phyloP scores from a whole-genome alignment of 2,888 invertebrate genomes.

The Nebria brevicollis region DNA sequence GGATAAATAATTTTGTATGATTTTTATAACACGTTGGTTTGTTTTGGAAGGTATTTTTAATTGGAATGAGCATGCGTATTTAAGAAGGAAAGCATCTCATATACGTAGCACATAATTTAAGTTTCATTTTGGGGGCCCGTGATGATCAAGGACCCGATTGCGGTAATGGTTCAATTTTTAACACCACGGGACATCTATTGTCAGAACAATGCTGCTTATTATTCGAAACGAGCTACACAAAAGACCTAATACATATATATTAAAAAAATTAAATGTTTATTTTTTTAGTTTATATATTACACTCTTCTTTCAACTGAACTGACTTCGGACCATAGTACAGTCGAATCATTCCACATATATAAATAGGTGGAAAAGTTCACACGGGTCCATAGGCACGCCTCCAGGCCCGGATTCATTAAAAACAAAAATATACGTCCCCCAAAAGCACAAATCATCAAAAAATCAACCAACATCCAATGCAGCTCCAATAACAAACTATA shows the following conservation, averaged over 20 bases:
- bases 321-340: neutral
- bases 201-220: conserved; percentile 61
- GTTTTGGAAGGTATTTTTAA: conserved; percentile 14
- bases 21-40: neutral
- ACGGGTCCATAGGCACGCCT: conserved; percentile 15
- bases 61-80: conserved; percentile 11
- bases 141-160: conserved; percentile 58
- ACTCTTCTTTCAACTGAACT: neutral
- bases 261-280: conserved; percentile 62
- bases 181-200: conserved; percentile 63
- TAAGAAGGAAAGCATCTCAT: neutral
- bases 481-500: no score
- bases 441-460: neutral
- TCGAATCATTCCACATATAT: conserved; percentile 10
- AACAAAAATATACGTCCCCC: neutral
- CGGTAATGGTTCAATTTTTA: conserved; percentile 64
- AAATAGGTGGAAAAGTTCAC: conserved; percentile 32
- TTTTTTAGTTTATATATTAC: conserved; percentile 52
- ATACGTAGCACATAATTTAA: conserved; percentile 10
- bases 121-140: neutral
- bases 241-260: conserved; percentile 63
- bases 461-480: no score
- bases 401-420: neutral
- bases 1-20: neutral
- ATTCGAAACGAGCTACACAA: conserved; percentile 56